Conservation (phyloP, 2,888 invertebrate genomes). For the Quadriops clusia region DNA sequence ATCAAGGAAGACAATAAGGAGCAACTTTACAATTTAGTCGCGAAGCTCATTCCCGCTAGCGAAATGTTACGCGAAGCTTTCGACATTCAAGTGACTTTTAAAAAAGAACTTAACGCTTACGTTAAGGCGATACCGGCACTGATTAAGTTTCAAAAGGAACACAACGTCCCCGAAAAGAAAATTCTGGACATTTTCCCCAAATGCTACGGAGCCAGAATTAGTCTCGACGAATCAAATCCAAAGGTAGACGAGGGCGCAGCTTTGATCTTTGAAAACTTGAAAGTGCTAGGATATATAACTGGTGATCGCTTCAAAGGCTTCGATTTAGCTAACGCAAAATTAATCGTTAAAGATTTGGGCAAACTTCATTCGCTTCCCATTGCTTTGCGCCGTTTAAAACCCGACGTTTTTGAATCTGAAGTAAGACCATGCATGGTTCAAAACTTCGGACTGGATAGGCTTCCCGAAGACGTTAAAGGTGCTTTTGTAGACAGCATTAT, state of each 20-base stretch:
- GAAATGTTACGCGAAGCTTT: conserved; percentile 41
- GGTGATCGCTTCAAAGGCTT: conserved; percentile 41
- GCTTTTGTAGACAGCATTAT: conserved; percentile 27
- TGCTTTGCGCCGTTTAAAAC: conserved; percentile 39
- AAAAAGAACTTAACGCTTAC: conserved; percentile 46
- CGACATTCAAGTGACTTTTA: conserved; percentile 44
- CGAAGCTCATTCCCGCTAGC: conserved; percentile 45
- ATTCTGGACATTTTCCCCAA: conserved; percentile 40
- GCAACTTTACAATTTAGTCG: conserved; percentile 40
- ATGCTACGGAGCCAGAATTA: conserved; percentile 44
- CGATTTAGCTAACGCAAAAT: conserved; percentile 38
- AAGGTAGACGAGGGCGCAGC: conserved; percentile 45
- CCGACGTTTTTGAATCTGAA: conserved; percentile 34
- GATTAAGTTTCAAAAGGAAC: conserved; percentile 38
- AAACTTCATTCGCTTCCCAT: conserved; percentile 47
- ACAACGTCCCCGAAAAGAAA: conserved; percentile 33
- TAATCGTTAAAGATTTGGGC: conserved; percentile 41
- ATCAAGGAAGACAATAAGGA: conserved; percentile 23
- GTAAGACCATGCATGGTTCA: conserved; percentile 33
- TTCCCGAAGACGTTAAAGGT: conserved; percentile 26
- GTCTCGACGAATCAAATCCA: conserved; percentile 29
- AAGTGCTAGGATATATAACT: conserved; percentile 38
- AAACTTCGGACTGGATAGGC: conserved; percentile 27
- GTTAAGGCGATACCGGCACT: conserved; percentile 39
- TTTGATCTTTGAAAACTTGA: conserved; percentile 46